Evolutionary conservation across 1,140 invertebrate species (phyloP), one percentile per base, ranked within the genome.

Genomic region (Leptopilina clavipes): DNA sequence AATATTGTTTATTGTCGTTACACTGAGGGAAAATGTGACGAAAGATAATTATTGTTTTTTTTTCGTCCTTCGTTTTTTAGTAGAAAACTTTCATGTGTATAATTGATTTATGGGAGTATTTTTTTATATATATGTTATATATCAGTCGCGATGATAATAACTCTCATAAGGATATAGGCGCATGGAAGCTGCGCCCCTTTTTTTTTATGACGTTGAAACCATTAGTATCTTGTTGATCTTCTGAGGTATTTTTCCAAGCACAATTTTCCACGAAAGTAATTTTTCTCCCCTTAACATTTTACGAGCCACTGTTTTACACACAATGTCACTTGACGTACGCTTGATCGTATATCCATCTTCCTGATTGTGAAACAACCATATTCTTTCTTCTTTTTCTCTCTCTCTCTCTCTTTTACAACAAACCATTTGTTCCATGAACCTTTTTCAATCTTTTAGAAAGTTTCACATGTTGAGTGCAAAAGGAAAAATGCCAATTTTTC

Each of bases 341-440:
- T 31, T 11, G 3, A 65, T 65, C 56, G 25, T 65, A 65, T 65
- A 65, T 65, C 56, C 12, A 65, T 65, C 56, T 65, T 31, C 22
- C 7, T 31, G 56, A 65, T 65, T 65, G 56, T 25, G 56, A 65
- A 65, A 8, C 22, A 22, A 65, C 56, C 22, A 22, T n/a, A n/a
- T 31, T 31, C 3, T 65, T 65, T 48, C 31, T 37, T 48, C 75
- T 75, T 79, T 70, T 74, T 71, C 40, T n/a, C 9, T 19, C 8
- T 12, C 48, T 44, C 10, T 43, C 18, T 31, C 5, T 1, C 25
- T 31, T 52, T 54, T 54, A 18, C 14, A 54, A 18, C n/a, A 9
- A 19, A 54, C 18, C 1, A 8, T 54, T 54, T 19, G 37, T 40
- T 40, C 37, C 25, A 31, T 2, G 7, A 40, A 40, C 37, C 37